Base-by-base conservation (phyloP, 2,797 vertebrate genomes). In the Lithobates pipiens region DNA sequence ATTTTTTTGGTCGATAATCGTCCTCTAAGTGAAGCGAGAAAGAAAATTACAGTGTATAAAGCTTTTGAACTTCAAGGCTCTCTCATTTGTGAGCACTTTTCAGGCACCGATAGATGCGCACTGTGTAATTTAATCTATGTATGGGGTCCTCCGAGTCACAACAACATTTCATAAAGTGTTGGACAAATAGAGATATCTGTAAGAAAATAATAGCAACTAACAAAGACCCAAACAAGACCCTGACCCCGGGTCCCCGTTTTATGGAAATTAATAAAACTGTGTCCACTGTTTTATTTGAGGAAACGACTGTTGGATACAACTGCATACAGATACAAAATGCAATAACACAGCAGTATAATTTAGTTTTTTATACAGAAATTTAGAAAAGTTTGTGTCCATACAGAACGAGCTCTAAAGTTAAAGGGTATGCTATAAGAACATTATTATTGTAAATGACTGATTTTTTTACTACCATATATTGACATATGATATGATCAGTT, bases 101-200 rank as follows among this genome's bases (percentile, higher is more conserved):
- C 74, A 39, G 63, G 25, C 36, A 29, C 44, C 6, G 29, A 68
- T 2, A 77, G 34, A 27, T 71, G 21, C 15, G 11, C 34, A 16
- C 74, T 39, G 13, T 84, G 50, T 63, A 61, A 84, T 77, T 71
- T 85, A 36, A 67, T 79, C 76, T 79, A 74, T 79, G 83, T 44
- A 73, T 46, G 29, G 69, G 16, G 27, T 61, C 74, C 13, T 57
- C 50, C 9, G 70, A 77, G 46, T 69, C 75, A 77, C 72, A 42
- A 65, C 76, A 65, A 46, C 68, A 27, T 78, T 71, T 84, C 70
- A 44, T 72, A 72, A 39, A 50, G 18, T 25, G n/a, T 15, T 10
- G 54, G 32, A 44, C 68, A 77, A 50, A 65, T 18, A 63, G 34
- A 25, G 25, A 46, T 32, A n/a, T 42, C 61, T 34, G 39, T 34